Base-by-base conservation (phyloP, 1,140 invertebrate species). In the Rhagoletis pomonella region DNA sequence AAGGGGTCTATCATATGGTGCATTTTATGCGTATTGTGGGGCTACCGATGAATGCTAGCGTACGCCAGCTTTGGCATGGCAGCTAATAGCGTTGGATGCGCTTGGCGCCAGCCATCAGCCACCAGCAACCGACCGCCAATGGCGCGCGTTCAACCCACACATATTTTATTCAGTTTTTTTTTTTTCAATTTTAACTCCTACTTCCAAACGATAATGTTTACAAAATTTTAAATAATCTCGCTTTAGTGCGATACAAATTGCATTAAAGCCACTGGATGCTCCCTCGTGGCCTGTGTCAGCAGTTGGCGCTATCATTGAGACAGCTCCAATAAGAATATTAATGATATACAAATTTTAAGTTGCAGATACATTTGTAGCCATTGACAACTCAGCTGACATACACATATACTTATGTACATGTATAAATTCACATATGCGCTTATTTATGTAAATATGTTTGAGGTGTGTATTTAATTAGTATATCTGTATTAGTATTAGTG, bases 211-310 rank as follows among this genome's bases (percentile, higher is more conserved):
- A 12, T 58, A 19, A 29, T 81, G 73, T 81, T 81, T 81, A 81
- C 17, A 81, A 55, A 7, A 17, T 81, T 58, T 67, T 39, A 67
- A 81, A 55, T 55, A 81, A 81, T 81, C 55, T 73, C 60, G 12
- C 60, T 62, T 62, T 62, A 62, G 60, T 14, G n/a, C 69, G 69
- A 12, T 77, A 77, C 69, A 81, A 81, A 81, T 81, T 81, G 73
- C 50, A 29, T 81, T 81, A 55, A 29, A 55, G 73, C 44, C 55
- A 0, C 3, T 67, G 73, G 39, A 6, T 9, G 60, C 9, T 55
- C 4, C 50, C 73, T 47, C 29, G 3, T 67, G n/a, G 14, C 60
- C n/a, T 64, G 7, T 7, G 17, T 64, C 60, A n/a, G 4, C 60
- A 39, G 3, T 67, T 67, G 64, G 64, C 2, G 60, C 60, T 62